Base-by-base conservation (phyloP, 2,888 invertebrate genomes). In the Druceiella hillmani region DNA sequence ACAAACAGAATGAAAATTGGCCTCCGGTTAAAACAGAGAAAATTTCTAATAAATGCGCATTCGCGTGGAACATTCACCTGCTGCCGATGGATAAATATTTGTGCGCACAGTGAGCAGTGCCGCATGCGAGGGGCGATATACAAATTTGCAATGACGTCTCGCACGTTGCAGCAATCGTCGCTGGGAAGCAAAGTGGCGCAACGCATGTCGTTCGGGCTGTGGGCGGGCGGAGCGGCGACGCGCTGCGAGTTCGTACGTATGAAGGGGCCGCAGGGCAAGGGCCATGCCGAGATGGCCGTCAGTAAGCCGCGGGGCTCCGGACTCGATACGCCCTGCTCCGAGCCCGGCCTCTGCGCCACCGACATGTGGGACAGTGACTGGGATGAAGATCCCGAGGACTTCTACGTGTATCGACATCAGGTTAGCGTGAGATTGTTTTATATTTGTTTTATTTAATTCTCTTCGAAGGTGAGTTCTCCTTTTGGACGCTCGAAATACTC, bases 221-320 rank as follows among this genome's bases (percentile, higher is more conserved):
- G 90, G 58, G 87, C 87, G 46, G 75, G 76, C 31, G 79, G 82
- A 38, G 74, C 79, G 35, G 79, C 83, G 34, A 88, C 90, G 62
- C 79, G 97, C 38, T 90, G 97, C 57, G 98, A 99, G 70, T 99
- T 97, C 72, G 95, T 99, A 32, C 79, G 94, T 43, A 94, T 99
- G 94, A 88, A 95, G 65, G 98, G 98, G 9, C 98, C 98, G 9
- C 85, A 87, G 57, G 93, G 92, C 48, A 95, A 94, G 70, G 92
- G 90, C 0, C 90, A 93, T 67, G 97, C 97, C 0, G 97, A 99
- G 74, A 94, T 98, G 89, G 95, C 95, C 2, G 91, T 92, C 32
- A 87, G 88, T n/a, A 83, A 90, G 56, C 89, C 90, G 15, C 87
- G 85, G 61, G 89, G 87, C 53, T 89, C 89, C 10, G 95, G 95